Base-by-base conservation (phyloP, 2,888 invertebrate genomes). In the Embidobia sp. region DNA sequence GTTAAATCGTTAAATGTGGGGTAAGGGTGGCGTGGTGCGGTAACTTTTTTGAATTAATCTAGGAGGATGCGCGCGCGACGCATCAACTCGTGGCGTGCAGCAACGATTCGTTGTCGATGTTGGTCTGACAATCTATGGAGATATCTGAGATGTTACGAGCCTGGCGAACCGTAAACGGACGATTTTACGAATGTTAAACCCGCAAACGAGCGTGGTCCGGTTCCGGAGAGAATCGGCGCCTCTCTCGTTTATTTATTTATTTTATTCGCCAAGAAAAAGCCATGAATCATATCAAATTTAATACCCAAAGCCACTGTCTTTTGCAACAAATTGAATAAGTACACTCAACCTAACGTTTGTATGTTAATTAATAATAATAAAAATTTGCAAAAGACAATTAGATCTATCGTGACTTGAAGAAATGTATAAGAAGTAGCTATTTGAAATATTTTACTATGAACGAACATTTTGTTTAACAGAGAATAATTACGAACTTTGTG, bases 91-190 rank as follows among this genome's bases (percentile, higher is more conserved):
- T 66, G 64, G 63, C 75, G 59, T 59, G 48, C 75, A 63, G 51
- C 72, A 75, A 53, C 66, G 46, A 35, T 57, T 72, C 70, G 70
- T 59, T 59, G 76, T 74, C 67, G 73, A 74, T 77, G 70, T 63
- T 40, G 40, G 67, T 75, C 72, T 79, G 79, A 77, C 79, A 79
- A 77, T 69, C 77, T 82, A 88, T 87, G 86, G 86, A 88, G 88
- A 87, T 85, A 84, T 88, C 85, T 83, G 78, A 79, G 82, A 87
- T 78, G 80, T 88, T 88, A 88, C 82, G 86, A 83, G 77, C 82
- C 63, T 70, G 55, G 48, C 64, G 53, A 79, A 80, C 84, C 85
- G 80, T 85, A 86, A 85, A 86, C 66, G 85, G 81, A 80, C 78
- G 81, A 81, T 83, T 86, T 86, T 85, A 86, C 83, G 83, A 81